Conservation (phyloP, 1,140 invertebrate species). For the Diploscapter pachys region DNA sequence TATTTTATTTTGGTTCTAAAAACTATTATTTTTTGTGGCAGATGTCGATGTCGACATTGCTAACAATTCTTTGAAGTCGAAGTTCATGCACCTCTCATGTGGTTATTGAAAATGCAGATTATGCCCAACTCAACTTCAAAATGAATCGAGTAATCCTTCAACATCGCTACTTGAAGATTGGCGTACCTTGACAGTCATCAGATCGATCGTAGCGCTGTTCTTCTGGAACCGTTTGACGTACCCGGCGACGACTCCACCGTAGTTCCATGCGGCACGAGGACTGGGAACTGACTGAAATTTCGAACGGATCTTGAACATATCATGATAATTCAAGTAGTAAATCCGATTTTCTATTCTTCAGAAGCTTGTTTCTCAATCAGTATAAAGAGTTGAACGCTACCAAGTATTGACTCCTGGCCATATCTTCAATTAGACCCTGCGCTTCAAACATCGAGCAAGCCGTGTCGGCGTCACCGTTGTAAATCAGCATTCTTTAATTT, state of each 20-base stretch:
- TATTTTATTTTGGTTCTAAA: no score
- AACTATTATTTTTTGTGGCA: no score
- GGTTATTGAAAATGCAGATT: no score
- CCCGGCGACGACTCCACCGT: conserved; percentile 19
- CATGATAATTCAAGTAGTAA: no score
- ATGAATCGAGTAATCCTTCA: no score
- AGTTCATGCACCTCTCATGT: no score
- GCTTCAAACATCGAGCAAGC: conserved; percentile 65
- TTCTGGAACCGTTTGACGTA: conserved; percentile 33
- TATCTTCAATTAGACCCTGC: conserved; percentile 63
- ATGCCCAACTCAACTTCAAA: no score
- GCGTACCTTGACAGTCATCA: conserved; percentile 23
- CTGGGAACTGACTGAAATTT: not conserved
- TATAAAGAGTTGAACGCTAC: no score
- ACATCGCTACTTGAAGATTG: no score
- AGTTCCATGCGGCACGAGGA: conserved; percentile 22
- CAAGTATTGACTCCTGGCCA: conserved; percentile 15
- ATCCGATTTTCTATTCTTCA: not conserved
- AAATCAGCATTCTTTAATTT: conserved; percentile 58
- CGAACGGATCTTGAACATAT: no score
- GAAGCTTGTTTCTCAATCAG: not conserved
- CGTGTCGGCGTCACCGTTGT: conserved; percentile 66
- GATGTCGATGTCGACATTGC: no score
- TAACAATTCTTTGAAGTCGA: no score
- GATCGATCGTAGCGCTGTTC: conserved; percentile 12